Conservation (phyloP, 1,140 invertebrate genomes). For the Himalopsyche phryganea region DNA sequence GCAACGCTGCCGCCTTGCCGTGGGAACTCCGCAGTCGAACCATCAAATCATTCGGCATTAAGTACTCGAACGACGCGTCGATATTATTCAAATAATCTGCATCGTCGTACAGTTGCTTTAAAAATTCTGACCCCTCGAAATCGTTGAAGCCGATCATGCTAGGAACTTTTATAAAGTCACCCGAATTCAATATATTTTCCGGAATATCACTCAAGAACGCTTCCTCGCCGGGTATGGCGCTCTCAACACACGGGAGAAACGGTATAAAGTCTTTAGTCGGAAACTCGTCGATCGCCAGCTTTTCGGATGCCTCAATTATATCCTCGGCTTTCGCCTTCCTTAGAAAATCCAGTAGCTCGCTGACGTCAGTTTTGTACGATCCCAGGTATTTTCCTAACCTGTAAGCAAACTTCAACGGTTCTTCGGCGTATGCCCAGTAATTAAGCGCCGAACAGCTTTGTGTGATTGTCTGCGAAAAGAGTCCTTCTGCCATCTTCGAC, state of each 20-base stretch:
- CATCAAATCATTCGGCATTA: not conserved
- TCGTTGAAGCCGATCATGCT: conserved; percentile 27
- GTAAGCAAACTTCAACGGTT: conserved; percentile 50
- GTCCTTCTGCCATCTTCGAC: conserved; percentile 32
- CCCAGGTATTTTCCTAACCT: conserved; percentile 52
- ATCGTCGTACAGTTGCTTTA: not conserved
- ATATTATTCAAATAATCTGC: not conserved
- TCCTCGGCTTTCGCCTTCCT: conserved; percentile 22
- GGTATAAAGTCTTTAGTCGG: conserved; percentile 22
- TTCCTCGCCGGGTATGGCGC: conserved; percentile 11
- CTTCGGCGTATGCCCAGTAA: conserved; percentile 55
- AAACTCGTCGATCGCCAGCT: conserved; percentile 35
- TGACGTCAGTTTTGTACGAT: conserved; percentile 39
- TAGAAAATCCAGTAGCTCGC: conserved; percentile 38
- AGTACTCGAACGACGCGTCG: not conserved
- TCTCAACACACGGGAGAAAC: conserved; percentile 12
- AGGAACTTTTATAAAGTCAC: conserved; percentile 31
- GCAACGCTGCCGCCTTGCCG: not conserved
- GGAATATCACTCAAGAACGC: conserved; percentile 27
- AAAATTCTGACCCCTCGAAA: conserved; percentile 27
- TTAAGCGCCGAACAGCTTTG: conserved; percentile 58
- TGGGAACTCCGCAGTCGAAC: not conserved
- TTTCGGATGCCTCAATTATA: conserved; percentile 37
- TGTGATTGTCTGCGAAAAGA: conserved; percentile 32
- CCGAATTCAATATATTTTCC: conserved; percentile 21